A percentile compares a stretch with the other conserved stretches of the same genome.
Conservation (phyloP, 1,140 invertebrate species). For the Cyclargus thomasi region DNA sequence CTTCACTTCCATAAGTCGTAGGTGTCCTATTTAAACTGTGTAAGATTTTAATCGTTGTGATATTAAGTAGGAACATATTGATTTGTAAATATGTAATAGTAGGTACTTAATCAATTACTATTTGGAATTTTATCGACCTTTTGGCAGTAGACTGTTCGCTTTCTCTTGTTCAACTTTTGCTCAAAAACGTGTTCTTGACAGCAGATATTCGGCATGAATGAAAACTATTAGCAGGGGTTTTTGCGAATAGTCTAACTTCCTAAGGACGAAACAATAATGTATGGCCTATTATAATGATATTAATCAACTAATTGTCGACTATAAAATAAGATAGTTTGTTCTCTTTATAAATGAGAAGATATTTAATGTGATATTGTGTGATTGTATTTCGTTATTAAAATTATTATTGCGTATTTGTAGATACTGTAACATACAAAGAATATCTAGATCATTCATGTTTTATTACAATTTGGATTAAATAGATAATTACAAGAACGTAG, state of each 20-base stretch:
- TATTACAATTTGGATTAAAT: background rate
- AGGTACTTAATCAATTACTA: background rate
- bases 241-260: background rate
- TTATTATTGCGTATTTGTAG: background rate
- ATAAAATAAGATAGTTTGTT: background rate
- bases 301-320: background rate
- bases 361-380: background rate
- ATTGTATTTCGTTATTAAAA: conserved; percentile 2
- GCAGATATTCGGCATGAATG: background rate
- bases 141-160: background rate
- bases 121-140: background rate
- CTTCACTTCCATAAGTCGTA: background rate
- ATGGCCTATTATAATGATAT: background rate
- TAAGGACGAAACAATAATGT: background rate
- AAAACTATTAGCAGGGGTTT: background rate
- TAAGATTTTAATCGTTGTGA: background rate
- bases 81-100: background rate
- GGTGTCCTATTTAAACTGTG: background rate
- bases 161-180: background rate
- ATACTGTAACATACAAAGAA: background rate
- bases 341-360: background rate
- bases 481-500: background rate
- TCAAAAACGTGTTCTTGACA: too few species aligned
- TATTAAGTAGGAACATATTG: background rate
- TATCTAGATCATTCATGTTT: background rate